Percentiles rank a stretch among this genome's conserved stretches.
These are phyloP conservation scores for Setipinna tenuifilis DNA, from an alignment of 2,797 vertebrate species.

Conservation along the genomic window DNA sequence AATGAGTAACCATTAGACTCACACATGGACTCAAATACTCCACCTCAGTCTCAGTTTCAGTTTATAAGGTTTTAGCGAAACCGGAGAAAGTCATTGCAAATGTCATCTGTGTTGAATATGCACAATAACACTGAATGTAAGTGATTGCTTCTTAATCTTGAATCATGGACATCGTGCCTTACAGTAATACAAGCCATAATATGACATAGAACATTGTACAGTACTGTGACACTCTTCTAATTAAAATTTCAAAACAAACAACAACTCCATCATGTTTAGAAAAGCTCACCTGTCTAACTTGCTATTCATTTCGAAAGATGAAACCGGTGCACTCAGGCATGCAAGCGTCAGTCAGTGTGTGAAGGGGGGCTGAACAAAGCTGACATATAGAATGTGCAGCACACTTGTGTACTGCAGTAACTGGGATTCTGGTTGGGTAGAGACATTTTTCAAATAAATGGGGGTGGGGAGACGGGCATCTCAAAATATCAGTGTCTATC, in stretches of 20 bases:
- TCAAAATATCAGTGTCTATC: conserved; percentile 38
- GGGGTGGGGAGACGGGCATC: conserved; percentile 56
- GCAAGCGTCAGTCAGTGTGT: conserved; percentile 58
- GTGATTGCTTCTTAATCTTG: not conserved
- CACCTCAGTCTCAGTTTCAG: conserved; percentile 70
- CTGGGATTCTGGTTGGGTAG: conserved; percentile 74
- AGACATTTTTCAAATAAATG: conserved; percentile 68
- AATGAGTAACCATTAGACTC: conserved; percentile 21
- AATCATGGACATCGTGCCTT: not conserved
- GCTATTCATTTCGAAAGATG: conserved; percentile 77
- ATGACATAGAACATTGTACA: not conserved
- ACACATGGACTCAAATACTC: conserved; percentile 54
- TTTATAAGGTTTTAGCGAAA: conserved; percentile 63
- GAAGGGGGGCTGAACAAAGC: conserved; percentile 59
- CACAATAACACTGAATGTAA: not conserved
- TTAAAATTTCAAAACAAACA: not conserved
- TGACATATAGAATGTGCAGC: conserved; percentile 67
- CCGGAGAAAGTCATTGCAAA: conserved; percentile 54
- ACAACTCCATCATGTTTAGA: not conserved
- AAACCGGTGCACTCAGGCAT: conserved; percentile 59
- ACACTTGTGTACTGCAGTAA: conserved; percentile 70
- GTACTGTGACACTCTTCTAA: not conserved
- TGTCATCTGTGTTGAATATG: conserved; percentile 43
- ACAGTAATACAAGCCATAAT: not conserved
- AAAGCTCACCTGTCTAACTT: conserved; percentile 81